Percentiles rank a stretch among this genome's conserved stretches.
Conservation (phyloP, 1,140 invertebrate species). For the Mesaphorura yosii region DNA sequence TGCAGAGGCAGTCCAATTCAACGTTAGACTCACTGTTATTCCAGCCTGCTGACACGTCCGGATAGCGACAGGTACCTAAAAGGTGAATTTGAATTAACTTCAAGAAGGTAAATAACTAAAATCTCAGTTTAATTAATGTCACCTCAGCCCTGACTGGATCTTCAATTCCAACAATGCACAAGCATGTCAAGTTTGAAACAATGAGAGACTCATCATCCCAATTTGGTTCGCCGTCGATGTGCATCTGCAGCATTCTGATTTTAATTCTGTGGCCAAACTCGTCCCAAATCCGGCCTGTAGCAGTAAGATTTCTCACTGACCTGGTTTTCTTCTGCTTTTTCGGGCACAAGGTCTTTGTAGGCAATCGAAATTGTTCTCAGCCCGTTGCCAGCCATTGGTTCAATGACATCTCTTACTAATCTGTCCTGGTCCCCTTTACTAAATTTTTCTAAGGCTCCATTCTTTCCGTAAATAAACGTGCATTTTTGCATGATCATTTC, state of each 20-base stretch:
- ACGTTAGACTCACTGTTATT: too few species aligned
- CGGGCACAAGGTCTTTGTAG: constrained; percentile 84
- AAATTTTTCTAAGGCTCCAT: constrained; percentile 83
- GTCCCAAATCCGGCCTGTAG: constrained; percentile 41
- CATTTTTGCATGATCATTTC: constrained; percentile 99
- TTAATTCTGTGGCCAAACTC: neutral
- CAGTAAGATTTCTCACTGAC: constrained; percentile 38
- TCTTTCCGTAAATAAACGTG: constrained; percentile 86
- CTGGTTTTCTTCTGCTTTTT: constrained; percentile 82
- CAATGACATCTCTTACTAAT: constrained; percentile 88
- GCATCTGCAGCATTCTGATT: constrained; percentile 33
- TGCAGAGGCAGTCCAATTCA: too few species aligned
- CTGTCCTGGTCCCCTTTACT: constrained; percentile 83
- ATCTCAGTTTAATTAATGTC: constrained; percentile 21
- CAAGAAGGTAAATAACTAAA: neutral
- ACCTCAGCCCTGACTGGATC: constrained; percentile 94
- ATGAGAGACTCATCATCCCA: constrained; percentile 97
- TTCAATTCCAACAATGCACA: constrained; percentile 97
- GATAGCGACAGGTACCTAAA: constrained; percentile 86
- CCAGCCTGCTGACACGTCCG: constrained; percentile 90
- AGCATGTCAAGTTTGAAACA: constrained; percentile 80
- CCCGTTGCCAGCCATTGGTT: constrained; percentile 98
- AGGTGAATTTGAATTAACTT: constrained; percentile 1
- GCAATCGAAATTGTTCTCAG: constrained; percentile 93
- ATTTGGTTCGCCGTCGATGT: constrained; percentile 83